phyloP scores from a whole-genome alignment of 37 sponge, comb jelly and placozoan species.

The Mnemiopsis leidyi region DNA sequence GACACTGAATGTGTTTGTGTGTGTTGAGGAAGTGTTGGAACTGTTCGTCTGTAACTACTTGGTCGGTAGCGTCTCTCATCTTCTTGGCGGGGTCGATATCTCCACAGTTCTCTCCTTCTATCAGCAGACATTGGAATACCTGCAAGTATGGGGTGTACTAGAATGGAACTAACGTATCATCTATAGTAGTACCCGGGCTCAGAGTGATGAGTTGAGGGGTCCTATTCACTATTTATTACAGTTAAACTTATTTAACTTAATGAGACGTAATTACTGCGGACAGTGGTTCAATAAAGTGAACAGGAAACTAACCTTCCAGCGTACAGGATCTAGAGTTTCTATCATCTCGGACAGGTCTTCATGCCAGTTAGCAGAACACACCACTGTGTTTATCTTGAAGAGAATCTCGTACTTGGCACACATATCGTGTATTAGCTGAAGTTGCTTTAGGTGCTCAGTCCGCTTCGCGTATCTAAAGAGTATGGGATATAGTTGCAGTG shows the following conservation, averaged over 20 bases:
- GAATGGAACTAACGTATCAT: background rate
- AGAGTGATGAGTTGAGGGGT: no score
- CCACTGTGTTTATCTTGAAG: conserved; percentile 78
- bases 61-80: conserved; percentile 68
- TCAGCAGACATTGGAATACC: conserved; percentile 79
- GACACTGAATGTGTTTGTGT: conserved; percentile 66
- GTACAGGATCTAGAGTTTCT: conserved; percentile 69
- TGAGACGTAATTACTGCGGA: no score
- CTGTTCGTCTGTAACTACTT: conserved; percentile 71
- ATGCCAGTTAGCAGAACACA: conserved; percentile 72
- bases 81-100: conserved; percentile 62
- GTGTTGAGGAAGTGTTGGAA: conserved; percentile 72
- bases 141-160: conserved; percentile 21
- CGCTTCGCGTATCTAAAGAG: conserved; percentile 2
- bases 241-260: no score
- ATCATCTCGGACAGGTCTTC: conserved; percentile 75
- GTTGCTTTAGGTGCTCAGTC: conserved; percentile 66
- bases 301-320: conserved; percentile 73
- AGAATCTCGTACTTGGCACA: conserved; percentile 70
- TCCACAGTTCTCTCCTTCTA: conserved; percentile 77
- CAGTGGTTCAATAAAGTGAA: background rate
- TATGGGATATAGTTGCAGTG: no score
- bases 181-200: no score
- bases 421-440: conserved; percentile 61
- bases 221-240: no score